phyloP scores from a whole-genome alignment of 2,888 invertebrate species.

The Bombylius discolor region DNA sequence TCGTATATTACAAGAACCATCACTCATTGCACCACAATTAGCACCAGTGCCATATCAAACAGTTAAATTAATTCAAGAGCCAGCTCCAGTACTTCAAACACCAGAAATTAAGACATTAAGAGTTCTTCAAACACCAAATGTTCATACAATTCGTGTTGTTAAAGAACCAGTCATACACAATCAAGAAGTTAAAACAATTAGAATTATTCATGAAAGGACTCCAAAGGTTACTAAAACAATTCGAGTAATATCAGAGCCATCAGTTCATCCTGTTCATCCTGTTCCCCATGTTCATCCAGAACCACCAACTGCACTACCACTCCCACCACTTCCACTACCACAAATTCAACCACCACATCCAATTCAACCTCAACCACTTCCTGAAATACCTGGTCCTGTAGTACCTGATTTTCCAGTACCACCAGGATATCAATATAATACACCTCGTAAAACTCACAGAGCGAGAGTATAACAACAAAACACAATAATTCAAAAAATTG shows the following conservation, averaged over 20 bases:
- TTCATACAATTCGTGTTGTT: background rate
- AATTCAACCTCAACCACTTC: background rate
- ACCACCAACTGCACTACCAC: background rate
- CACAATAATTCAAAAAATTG: no score
- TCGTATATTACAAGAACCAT: background rate
- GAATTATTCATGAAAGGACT: background rate
- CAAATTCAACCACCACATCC: no score
- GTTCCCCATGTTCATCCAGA: background rate
- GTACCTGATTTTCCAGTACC: background rate
- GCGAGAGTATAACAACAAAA: no score
- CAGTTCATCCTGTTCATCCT: background rate
- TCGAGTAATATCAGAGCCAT: background rate
- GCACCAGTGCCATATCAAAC: background rate
- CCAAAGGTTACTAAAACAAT: background rate
- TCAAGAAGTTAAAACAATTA: slow-evolving; percentile 1
- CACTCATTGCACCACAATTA: background rate
- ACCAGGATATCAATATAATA: background rate
- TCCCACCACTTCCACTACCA: background rate
- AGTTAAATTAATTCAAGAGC: background rate
- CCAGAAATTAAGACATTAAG: background rate
- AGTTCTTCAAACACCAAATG: background rate
- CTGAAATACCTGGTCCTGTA: background rate
- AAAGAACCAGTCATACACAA: background rate
- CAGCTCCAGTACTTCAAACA: background rate
- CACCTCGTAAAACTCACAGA: background rate